phyloP scores from a whole-genome alignment of 2,797 vertebrate species.

The Pseudocheirus occidentalis region DNA sequence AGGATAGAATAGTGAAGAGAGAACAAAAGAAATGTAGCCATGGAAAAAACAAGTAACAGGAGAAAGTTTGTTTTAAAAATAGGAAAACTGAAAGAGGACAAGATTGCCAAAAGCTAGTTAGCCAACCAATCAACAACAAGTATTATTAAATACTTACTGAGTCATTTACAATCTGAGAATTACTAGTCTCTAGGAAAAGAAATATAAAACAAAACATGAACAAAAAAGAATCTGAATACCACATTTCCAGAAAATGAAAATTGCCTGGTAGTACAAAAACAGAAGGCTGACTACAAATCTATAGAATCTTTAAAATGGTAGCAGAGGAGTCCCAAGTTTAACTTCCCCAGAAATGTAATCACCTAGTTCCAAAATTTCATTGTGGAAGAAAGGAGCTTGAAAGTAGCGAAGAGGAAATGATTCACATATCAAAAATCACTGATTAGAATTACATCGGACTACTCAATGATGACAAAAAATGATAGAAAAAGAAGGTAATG shows the following conservation, averaged over 20 bases:
- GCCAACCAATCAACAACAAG: neutral
- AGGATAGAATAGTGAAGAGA: neutral
- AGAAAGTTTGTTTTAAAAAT: neutral
- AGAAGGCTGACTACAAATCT: neutral
- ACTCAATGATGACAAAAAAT: neutral
- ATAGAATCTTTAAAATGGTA: neutral
- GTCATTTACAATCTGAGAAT: neutral
- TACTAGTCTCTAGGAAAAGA: neutral
- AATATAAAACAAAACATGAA: neutral
- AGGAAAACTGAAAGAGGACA: neutral
- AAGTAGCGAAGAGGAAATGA: neutral
- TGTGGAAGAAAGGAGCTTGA: neutral
- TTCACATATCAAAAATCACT: neutral
- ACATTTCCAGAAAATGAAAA: neutral
- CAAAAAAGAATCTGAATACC: neutral
- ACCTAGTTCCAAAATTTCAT: neutral
- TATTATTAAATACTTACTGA: neutral
- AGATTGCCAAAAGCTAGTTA: neutral
- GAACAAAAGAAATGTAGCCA: neutral
- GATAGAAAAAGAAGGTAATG: too few species aligned
- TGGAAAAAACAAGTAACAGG: neutral
- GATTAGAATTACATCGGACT: neutral
- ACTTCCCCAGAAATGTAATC: neutral
- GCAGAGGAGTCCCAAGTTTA: neutral
- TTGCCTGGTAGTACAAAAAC: neutral